A percentile compares a stretch with the other conserved stretches of the same genome.
Conservation (phyloP, 2,113 vertebrate genomes). For the Diadophis punctatus region DNA sequence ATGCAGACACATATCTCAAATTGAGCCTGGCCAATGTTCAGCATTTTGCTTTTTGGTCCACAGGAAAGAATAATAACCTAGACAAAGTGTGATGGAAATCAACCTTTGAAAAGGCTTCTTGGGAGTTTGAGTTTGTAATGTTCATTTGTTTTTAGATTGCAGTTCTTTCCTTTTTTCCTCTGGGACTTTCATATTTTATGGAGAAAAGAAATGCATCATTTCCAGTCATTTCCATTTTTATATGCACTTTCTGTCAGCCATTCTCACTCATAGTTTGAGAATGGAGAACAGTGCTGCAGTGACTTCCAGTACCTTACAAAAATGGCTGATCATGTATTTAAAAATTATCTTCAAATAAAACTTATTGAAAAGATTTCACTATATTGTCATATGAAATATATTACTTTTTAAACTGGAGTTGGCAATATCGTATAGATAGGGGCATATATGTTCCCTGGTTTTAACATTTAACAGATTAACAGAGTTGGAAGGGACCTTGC, state of each 20-base stretch:
- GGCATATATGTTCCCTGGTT: background rate
- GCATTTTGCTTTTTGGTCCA: background rate
- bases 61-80: background rate
- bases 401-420: background rate
- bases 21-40: background rate
- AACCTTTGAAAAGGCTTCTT: background rate
- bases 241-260: background rate
- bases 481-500: too few relatives aligned
- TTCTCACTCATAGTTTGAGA: background rate
- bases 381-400: background rate
- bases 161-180: background rate
- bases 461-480: too few relatives aligned
- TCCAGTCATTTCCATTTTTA: background rate
- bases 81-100: background rate
- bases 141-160: background rate
- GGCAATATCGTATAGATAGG: background rate
- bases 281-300: background rate
- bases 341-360: background rate
- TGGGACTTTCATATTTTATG: background rate
- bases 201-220: background rate
- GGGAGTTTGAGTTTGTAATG: background rate
- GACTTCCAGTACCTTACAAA: background rate
- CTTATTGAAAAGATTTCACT: background rate
- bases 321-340: background rate
- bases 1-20: background rate